Evolutionary conservation across 2,113 vertebrate genomes (phyloP).

Genomic region (Salvelinus sp.): DNA sequence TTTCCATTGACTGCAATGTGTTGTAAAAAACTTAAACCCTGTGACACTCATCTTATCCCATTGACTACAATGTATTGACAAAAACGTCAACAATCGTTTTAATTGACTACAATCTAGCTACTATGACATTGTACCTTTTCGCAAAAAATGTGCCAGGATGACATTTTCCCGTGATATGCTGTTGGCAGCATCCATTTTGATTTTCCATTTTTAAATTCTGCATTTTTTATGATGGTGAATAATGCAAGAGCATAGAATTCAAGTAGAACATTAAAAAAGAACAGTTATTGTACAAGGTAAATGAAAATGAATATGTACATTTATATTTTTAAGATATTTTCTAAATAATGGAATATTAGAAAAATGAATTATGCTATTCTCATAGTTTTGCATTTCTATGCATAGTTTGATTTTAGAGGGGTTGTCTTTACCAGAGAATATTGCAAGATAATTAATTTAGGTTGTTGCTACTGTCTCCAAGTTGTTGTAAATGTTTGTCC

Average conservation of each 20-base stretch:
- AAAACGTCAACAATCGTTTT: too few species aligned
- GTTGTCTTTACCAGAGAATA: constrained; percentile 54
- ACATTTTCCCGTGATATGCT: too few species aligned
- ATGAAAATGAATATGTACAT: constrained; percentile 69
- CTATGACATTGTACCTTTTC: too few species aligned
- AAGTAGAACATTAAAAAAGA: constrained; percentile 40
- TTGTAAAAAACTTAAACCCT: too few species aligned
- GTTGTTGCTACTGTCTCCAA: constrained; percentile 42
- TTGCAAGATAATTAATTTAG: constrained; percentile 40
- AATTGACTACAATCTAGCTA: too few species aligned
- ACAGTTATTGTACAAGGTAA: constrained; percentile 45
- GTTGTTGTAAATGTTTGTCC: constrained; percentile 43
- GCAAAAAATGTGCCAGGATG: too few species aligned
- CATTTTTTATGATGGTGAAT: constrained; percentile 48
- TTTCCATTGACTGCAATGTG: too few species aligned
- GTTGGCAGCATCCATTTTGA: constrained; percentile 11
- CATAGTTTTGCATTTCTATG: constrained; percentile 60
- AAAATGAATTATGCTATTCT: constrained; percentile 56
- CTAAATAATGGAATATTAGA: constrained; percentile 63
- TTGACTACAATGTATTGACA: too few species aligned
- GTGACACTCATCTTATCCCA: too few species aligned
- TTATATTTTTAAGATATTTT: constrained; percentile 78
- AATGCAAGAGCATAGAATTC: constrained; percentile 38
- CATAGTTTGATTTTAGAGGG: constrained; percentile 52
- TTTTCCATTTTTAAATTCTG: constrained; percentile 9